phyloP scores from a whole-genome alignment of 64 coral and sea anemone species.

The Dendronephthya gigantea region DNA sequence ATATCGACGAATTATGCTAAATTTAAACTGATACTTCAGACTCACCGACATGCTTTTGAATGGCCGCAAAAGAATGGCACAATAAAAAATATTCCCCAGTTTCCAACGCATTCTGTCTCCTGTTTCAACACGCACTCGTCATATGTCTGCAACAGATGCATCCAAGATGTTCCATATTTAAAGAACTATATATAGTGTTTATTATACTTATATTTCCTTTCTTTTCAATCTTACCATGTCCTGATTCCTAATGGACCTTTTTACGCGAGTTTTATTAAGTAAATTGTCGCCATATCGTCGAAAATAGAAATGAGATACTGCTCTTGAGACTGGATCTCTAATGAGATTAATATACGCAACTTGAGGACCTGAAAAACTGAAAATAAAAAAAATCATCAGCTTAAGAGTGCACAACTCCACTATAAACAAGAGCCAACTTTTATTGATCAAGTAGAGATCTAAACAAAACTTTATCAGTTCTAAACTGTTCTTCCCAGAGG shows the following conservation, averaged over 20 bases:
- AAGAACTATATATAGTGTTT: background rate
- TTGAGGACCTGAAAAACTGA: conserved; percentile 41
- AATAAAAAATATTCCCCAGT: conserved; percentile 35
- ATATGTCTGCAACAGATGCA: conserved; percentile 45
- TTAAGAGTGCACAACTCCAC: too few species aligned
- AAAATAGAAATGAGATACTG: conserved; percentile 59
- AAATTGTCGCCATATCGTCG: conserved; percentile 51
- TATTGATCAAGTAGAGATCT: background rate
- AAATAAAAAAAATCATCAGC: background rate
- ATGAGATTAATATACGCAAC: conserved; percentile 62
- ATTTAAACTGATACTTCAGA: background rate
- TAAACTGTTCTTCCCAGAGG: too few species aligned
- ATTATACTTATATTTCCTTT: background rate
- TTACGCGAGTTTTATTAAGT: background rate
- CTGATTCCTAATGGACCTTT: background rate
- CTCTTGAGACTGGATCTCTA: conserved; percentile 39
- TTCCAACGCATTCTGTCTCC: conserved; percentile 38
- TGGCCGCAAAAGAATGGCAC: conserved; percentile 89
- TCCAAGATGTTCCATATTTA: background rate
- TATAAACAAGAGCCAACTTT: background rate
- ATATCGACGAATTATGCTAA: too few species aligned
- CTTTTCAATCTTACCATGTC: background rate
- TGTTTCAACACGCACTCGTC: conserved; percentile 74
- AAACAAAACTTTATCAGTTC: background rate
- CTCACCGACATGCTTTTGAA: conserved; percentile 48